Evolutionary conservation across 2,797 vertebrate species (phyloP), one percentile per base, ranked within the genome.

Genomic region (Oreonectes daqikongensis): DNA sequence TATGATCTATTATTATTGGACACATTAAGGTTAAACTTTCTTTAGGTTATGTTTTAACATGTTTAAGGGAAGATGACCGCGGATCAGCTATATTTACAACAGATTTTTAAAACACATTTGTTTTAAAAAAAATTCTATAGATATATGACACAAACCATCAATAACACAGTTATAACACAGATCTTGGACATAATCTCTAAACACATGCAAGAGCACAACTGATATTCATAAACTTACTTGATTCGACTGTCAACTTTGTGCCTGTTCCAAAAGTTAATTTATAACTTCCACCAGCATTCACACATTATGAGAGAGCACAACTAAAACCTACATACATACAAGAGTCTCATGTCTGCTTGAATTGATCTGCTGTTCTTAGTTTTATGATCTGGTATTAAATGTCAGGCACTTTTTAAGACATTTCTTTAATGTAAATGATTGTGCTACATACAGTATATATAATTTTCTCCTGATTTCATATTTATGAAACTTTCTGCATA

Each of bases 221-320:
- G 7, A 66, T 20, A 66, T 20, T 0, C 66, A 72, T 5, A 76
- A 12, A 83, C 87, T 87, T 81, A 87, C 87, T 80, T 53, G 65
- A 1, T 46, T 63, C 10, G 71, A 88, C 48, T 2, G 35, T 68
- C 1, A 89, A 75, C 30, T 64, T 75, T 11, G 81, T 84, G 15
- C 85, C 86, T 3, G 26, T 38, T 57, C 83, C 88, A 85, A 88
- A 89, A 15, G 82, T 9, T 0, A 86, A 11, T 72, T 30, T 86
- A 66, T 77, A 78, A 3, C 4, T 8, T 74, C 73, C 67, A 14
- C 46, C 0, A 59, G 69, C 40, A 78, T 67, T 85, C 86, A 87
- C 87, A 88, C 87, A 85, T 53, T 72, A 17, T 66, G 5, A 55
- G n/a, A 68, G 0, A 0, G 18, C 72, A 73, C 42, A 0, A 42